Base-by-base conservation (phyloP, 2,113 vertebrate genomes). In the Scatophagus argus region DNA sequence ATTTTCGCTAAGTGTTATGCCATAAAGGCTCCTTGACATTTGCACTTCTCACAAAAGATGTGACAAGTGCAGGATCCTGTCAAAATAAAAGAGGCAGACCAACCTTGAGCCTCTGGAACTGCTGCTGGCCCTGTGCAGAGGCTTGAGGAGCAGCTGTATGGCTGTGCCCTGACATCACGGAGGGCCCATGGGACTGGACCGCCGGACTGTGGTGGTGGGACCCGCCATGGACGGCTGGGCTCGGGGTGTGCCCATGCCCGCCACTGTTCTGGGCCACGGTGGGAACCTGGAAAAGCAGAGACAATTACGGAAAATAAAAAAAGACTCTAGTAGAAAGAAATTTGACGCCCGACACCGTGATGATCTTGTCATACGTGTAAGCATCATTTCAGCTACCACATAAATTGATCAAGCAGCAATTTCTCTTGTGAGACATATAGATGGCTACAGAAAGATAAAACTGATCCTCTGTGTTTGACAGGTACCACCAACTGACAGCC, bases 21-120 rank as follows among this genome's bases (percentile, higher is more conserved):
- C 34, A 19, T 31, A 17, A 38, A 25, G 38, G 29, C 16, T 25
- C 16, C 0, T 12, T 55, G 21, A 34, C n/a, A 36, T 52, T 23
- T 55, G 13, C n/a, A 31, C 16, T 13, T 46, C 34, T 56, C 41
- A 7, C 31, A 4, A 10, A 3, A 31, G 29, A 25, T 7, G 13
- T 32, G 12, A 5, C 58, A 60, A 19, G 16, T n/a, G 11, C 12
- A 17, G 12, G 36, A 47, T 49, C 6, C 25, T 41, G 36, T 59
- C 16, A 65, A 52, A 74, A 31, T 41, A 9, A 56, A 56, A 70
- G 0, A 1, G 3, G 11, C 31, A 2, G 3, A 41, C 82, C 21
- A 9, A 99, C 98, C 98, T 99, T 99, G 25, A 99, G 96, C 86
- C 98, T 96, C 94, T 99, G 98, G 90, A 99, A 99, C 89, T 99